phyloP scores from a whole-genome alignment of 2,113 vertebrate species.

The Felis catus region DNA sequence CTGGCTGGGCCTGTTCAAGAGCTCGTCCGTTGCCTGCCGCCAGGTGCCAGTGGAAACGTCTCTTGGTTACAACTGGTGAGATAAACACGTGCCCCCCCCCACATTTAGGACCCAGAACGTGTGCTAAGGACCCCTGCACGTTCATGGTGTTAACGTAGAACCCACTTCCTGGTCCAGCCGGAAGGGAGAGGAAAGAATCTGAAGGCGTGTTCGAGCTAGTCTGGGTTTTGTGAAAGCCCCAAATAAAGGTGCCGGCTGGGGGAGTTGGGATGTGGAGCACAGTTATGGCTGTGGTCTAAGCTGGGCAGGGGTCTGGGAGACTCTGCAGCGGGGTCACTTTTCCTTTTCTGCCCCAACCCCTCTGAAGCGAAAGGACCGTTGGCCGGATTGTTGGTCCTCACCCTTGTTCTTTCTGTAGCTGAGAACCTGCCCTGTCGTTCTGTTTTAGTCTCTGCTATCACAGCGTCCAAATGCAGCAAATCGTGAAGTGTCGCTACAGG shows the following conservation, averaged over 20 bases:
- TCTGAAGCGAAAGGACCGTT: neutral
- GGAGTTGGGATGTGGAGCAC: neutral
- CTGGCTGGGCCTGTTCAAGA: neutral
- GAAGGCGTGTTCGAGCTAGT: neutral
- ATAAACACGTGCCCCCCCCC: neutral
- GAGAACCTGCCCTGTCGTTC: neutral
- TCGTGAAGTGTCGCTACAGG: neutral
- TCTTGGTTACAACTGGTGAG: neutral
- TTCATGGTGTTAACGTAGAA: neutral
- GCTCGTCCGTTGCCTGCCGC: neutral
- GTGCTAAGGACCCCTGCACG: neutral
- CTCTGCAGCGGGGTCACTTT: neutral
- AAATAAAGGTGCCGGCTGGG: neutral
- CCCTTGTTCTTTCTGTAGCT: constrained; percentile 22
- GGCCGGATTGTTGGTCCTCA: neutral
- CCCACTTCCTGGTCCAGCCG: neutral
- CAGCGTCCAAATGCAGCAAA: constrained; percentile 9
- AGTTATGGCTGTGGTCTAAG: neutral
- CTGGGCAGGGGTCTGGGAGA: neutral
- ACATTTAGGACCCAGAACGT: neutral
- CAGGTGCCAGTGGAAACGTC: neutral
- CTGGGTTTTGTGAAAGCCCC: neutral
- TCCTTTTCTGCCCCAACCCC: neutral
- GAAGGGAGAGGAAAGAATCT: neutral
- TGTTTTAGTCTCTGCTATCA: constrained; percentile 21